A percentile compares a stretch with the other conserved stretches of the same genome.
phyloP scores from a whole-genome alignment of 2,113 vertebrate genomes.

The Macaca mulatta region DNA sequence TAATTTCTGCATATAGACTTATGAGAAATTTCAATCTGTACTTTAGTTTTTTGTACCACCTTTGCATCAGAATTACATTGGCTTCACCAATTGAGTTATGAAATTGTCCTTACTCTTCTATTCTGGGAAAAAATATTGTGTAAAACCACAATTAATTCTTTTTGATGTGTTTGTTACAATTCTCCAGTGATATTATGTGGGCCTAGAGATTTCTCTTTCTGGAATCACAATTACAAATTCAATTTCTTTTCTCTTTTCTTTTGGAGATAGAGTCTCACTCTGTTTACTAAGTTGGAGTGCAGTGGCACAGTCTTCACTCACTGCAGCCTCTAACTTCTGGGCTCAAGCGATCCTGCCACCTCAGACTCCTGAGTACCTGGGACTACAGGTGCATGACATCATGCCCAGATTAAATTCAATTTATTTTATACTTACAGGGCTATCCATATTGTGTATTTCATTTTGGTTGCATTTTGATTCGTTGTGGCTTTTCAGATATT shows the following conservation, averaged over 20 bases:
- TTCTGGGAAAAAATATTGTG: not conserved
- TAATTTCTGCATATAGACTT: not conserved
- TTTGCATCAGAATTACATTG: not conserved
- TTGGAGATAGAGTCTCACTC: too few species aligned
- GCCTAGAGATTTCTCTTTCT: too few species aligned
- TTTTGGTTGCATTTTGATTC: not conserved
- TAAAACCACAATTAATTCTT: not conserved
- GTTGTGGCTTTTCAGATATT: not conserved
- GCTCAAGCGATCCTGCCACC: too few species aligned
- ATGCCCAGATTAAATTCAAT: not conserved
- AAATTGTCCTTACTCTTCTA: not conserved
- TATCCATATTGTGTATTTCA: not conserved
- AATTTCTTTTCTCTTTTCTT: too few species aligned
- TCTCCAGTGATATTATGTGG: not conserved
- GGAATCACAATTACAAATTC: too few species aligned
- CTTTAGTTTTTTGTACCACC: too few species aligned
- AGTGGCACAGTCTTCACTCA: too few species aligned
- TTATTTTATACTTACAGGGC: not conserved
- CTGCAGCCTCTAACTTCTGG: too few species aligned
- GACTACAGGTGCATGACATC: too few species aligned
- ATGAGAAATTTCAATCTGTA: not conserved
- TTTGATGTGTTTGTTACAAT: not conserved
- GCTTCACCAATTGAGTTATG: not conserved
- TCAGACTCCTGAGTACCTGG: too few species aligned
- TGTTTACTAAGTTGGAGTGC: too few species aligned